A percentile compares a stretch with the other conserved stretches of the same genome.
Conservation (phyloP, 1,140 invertebrate species). For the Acromyrmex echinatior region DNA sequence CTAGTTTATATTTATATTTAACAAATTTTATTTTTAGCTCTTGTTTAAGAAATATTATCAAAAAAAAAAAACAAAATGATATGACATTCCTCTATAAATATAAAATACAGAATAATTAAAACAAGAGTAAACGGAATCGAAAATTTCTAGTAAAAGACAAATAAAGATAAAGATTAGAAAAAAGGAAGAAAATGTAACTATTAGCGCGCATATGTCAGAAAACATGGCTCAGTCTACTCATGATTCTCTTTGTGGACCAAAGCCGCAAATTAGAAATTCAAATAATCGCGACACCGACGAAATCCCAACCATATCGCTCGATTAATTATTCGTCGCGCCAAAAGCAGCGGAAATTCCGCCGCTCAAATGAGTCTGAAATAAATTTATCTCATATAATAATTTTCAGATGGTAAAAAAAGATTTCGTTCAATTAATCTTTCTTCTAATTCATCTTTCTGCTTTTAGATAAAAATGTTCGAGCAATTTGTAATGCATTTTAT, state of each 20-base stretch:
- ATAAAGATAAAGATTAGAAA: neutral
- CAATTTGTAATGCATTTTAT: neutral
- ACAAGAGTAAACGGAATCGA: neutral
- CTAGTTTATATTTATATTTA: too few species aligned
- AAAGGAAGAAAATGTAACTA: neutral
- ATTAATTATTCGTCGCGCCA: conserved; percentile 69
- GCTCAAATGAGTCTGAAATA: neutral
- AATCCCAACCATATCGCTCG: conserved; percentile 21
- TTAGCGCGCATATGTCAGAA: neutral
- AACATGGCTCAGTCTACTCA: neutral
- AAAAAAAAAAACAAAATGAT: too few species aligned
- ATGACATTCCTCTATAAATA: neutral
- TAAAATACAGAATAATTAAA: neutral
- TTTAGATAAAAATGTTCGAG: neutral
- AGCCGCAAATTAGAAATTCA: conserved; percentile 68
- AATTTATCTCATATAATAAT: conserved; percentile 15
- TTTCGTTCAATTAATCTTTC: neutral
- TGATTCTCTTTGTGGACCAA: conserved; percentile 32
- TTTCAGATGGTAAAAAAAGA: neutral
- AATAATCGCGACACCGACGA: conserved; percentile 40
- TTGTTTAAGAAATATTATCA: too few species aligned
- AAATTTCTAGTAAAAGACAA: conserved; percentile 43
- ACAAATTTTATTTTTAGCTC: neutral
- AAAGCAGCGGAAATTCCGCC: conserved; percentile 28
- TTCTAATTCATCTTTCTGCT: neutral